Percentiles rank a stretch among this genome's conserved stretches.
These are phyloP conservation scores for Chloebia gouldiae DNA, from an alignment of 2,113 vertebrate genomes.

Conservation along the genomic window DNA sequence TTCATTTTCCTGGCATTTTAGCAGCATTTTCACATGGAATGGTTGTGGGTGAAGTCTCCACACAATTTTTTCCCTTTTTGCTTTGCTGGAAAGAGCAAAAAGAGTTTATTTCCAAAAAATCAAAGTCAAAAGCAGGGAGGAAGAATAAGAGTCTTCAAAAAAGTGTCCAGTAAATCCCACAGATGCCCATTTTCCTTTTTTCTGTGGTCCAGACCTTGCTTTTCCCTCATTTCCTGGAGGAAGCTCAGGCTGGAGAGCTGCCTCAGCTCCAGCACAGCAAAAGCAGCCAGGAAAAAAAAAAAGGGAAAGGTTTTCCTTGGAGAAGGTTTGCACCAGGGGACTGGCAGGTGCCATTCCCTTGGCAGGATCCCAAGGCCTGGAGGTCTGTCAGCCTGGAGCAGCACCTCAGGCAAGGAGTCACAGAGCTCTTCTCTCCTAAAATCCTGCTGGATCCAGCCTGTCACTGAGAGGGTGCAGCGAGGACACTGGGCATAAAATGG, in stretches of 20 bases:
- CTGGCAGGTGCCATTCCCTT: neutral
- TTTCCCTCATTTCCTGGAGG: neutral
- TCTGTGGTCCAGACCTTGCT: rapidly evolving
- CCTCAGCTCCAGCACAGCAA: neutral
- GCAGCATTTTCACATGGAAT: neutral
- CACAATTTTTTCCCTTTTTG: neutral
- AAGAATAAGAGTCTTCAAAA: neutral
- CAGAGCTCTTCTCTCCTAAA: neutral
- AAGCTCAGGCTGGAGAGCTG: neutral
- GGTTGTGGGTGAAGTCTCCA: neutral
- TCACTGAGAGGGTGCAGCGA: neutral
- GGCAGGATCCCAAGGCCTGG: neutral
- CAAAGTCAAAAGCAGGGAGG: neutral
- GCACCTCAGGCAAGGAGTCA: neutral
- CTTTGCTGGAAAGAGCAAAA: neutral
- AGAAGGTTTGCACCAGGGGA: neutral
- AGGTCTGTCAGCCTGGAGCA: neutral
- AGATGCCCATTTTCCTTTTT: neutral
- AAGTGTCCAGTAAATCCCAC: neutral
- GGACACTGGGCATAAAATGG: neutral
- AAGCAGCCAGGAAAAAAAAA: neutral
- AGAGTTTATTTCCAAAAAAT: neutral
- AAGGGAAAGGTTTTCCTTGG: neutral
- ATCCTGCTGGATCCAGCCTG: neutral
- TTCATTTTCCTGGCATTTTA: neutral